Percentiles rank a stretch among this genome's conserved stretches.
Evolutionary conservation across 2,113 vertebrate species (phyloP).

Genomic region (Prochilodus magdalenae): DNA sequence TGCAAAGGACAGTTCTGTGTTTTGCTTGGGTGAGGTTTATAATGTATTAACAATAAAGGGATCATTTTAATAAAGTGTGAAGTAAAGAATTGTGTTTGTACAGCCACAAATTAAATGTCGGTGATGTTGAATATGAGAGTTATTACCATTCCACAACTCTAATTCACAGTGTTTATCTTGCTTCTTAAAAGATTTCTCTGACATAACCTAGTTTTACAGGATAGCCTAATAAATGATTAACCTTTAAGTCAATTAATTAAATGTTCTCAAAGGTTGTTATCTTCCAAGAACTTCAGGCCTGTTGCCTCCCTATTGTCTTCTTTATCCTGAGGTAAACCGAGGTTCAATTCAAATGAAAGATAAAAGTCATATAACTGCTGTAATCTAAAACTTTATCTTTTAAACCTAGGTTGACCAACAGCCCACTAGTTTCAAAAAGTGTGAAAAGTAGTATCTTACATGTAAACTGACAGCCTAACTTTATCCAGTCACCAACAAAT

Average conservation of each 20-base stretch:
- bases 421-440: background rate
- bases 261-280: conserved; percentile 50
- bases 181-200: conserved; percentile 16
- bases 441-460: background rate
- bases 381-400: background rate
- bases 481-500: background rate
- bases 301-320: conserved; percentile 32
- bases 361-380: background rate
- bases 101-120: background rate
- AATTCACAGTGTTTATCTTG: conserved; percentile 15
- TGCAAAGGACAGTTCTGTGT: background rate
- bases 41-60: background rate
- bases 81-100: background rate
- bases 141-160: background rate
- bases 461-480: background rate
- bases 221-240: conserved; percentile 54
- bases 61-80: background rate
- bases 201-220: background rate
- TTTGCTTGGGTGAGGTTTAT: background rate
- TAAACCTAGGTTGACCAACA: background rate
- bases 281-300: conserved; percentile 34
- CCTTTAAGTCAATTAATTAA: conserved; percentile 52
- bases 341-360: background rate
- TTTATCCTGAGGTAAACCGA: conserved; percentile 29
- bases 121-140: background rate